phyloP scores from a whole-genome alignment of 2,797 vertebrate genomes.

The Sebastolobus altivelis region DNA sequence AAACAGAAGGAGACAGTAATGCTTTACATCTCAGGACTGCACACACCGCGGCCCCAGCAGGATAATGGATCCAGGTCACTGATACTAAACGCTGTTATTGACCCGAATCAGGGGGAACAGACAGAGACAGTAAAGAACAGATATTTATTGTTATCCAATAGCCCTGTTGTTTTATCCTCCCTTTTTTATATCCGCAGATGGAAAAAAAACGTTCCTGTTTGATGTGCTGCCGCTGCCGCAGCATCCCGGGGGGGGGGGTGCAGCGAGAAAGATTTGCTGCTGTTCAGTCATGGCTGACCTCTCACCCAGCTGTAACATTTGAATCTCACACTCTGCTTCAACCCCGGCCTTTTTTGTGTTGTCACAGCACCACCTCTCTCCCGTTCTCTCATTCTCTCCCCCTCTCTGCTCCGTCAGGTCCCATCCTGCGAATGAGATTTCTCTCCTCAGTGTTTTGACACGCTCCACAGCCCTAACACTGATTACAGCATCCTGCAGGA shows the following conservation, averaged over 20 bases:
- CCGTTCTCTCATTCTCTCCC: background rate
- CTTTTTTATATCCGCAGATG: background rate
- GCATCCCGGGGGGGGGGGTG: background rate
- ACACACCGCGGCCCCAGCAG: background rate
- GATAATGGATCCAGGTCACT: conserved; percentile 62
- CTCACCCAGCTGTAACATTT: conserved; percentile 41
- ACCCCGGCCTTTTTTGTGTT: conserved; percentile 7
- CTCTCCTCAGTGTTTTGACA: conserved; percentile 54
- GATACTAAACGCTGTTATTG: conserved; percentile 66
- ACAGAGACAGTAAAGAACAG: conserved; percentile 46
- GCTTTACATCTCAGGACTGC: conserved; percentile 39
- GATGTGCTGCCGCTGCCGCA: conserved; percentile 21
- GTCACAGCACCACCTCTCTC: conserved; percentile 17
- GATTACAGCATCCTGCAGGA: conserved; percentile 62
- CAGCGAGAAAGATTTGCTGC: conserved; percentile 20
- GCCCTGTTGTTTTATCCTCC: conserved; percentile 30
- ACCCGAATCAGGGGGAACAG: conserved; percentile 37
- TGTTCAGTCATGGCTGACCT: conserved; percentile 47
- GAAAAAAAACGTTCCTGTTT: conserved; percentile 23
- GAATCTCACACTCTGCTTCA: conserved; percentile 42
- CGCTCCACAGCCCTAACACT: conserved; percentile 41
- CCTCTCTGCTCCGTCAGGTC: conserved; percentile 34
- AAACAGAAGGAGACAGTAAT: conserved; percentile 54
- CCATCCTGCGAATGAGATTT: conserved; percentile 57
- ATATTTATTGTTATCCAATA: conserved; percentile 65